Evolutionary conservation across 2,888 invertebrate genomes (phyloP), one percentile per base, ranked within the genome.

Genomic region (Teinopalpus imperialis): DNA sequence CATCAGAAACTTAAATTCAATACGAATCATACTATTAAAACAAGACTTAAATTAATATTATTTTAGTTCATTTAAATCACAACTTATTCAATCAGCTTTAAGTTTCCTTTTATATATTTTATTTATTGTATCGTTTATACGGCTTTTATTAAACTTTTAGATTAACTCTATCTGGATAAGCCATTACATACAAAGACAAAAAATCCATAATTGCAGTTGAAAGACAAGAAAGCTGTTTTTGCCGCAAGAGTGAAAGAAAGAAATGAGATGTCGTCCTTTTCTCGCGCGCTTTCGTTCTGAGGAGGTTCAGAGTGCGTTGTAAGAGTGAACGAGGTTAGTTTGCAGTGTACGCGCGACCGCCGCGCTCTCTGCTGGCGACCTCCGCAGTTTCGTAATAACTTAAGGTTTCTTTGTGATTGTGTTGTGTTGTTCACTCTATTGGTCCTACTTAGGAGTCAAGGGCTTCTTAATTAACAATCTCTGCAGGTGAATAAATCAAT

Each of bases 311-410:
- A 61, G 63, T 51, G 60, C 63, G 52, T 53, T 66, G 69, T 73
- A 69, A 74, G 76, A 74, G 73, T 69, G 69, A 69, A 59, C 68
- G 68, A 69, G 59, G 65, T 80, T 81, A 81, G 86, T 87, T 87
- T 85, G 81, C 77, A 81, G 81, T 78, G 75, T 70, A 74, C 81
- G 74, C 79, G 87, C 81, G 77, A 63, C 71, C 70, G 61, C 73
- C 78, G 71, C 81, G 76, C 82, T 81, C 77, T 77, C 74, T 76
- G 74, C 67, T 70, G 79, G 74, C 75, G 80, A 83, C 81, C 81
- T 82, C 80, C 66, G 71, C 21, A 63, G 51, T 75, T 74, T 75
- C 70, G 69, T 69, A 73, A 77, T 62, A 66, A 62, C 59, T n/a
- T n/a, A n/a, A n/a, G n/a, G 65, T 63, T 65, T 74, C 71, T 75